These are phyloP conservation scores for Chloroclysta siterata DNA, from an alignment of 2,888 invertebrate species.

Conservation along the genomic window DNA sequence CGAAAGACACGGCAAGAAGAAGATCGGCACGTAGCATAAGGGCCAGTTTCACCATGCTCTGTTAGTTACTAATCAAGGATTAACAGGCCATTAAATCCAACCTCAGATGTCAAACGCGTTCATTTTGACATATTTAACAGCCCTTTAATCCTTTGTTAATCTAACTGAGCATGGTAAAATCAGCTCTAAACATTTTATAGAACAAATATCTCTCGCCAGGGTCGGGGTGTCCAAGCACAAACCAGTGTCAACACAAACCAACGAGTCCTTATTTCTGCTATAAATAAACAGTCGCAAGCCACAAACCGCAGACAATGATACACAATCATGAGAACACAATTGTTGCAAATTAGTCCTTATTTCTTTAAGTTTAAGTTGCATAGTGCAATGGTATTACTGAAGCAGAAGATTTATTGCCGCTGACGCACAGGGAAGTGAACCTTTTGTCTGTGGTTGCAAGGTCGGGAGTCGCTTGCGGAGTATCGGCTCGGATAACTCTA, in stretches of 20 bases:
- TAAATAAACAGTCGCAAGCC: slow-evolving; percentile 20
- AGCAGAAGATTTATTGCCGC: slow-evolving; percentile 18
- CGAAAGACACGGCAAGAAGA: too few species aligned
- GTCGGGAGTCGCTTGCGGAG: slow-evolving; percentile 8
- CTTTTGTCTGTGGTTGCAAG: background rate
- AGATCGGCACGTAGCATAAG: too few species aligned
- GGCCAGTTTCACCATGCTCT: too few species aligned
- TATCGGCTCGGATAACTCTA: slow-evolving; percentile 4
- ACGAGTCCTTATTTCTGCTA: slow-evolving; percentile 2
- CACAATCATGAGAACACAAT: slow-evolving; percentile 23
- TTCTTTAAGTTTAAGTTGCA: slow-evolving; percentile 15
- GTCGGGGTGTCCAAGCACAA: background rate
- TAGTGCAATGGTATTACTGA: slow-evolving; percentile 23
- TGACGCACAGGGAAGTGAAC: slow-evolving; percentile 7
- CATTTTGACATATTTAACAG: too few species aligned
- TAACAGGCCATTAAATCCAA: too few species aligned
- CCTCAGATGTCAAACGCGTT: too few species aligned
- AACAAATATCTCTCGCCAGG: too few species aligned
- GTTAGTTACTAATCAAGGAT: too few species aligned
- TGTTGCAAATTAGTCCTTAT: slow-evolving; percentile 30
- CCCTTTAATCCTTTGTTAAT: too few species aligned
- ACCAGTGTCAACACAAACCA: background rate
- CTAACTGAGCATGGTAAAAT: too few species aligned
- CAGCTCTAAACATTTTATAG: too few species aligned
- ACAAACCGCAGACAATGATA: slow-evolving; percentile 28